phyloP scores from a whole-genome alignment of 2,888 invertebrate species.

The Cephus rjabovi region DNA sequence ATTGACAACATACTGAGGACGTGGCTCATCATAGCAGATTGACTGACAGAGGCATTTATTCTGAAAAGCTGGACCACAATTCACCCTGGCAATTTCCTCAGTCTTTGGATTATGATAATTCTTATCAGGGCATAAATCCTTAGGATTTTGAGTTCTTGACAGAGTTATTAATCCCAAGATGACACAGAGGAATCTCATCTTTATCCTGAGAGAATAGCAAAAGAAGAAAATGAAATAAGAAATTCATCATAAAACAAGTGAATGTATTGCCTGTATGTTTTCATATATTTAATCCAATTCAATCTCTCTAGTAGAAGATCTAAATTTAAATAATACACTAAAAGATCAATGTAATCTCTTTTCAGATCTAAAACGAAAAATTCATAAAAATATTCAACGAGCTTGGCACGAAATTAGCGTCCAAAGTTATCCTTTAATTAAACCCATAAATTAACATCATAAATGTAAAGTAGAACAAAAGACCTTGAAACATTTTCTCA shows the following conservation, averaged over 20 bases:
- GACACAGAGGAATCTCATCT: conserved; percentile 35
- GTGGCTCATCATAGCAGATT: conserved; percentile 67
- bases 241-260: not conserved
- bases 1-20: conserved; percentile 74
- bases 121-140: conserved; percentile 39
- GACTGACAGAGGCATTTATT: conserved; percentile 71
- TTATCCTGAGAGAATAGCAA: conserved; percentile 22
- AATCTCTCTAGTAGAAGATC: not conserved
- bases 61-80: conserved; percentile 68
- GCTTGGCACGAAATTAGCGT: not conserved
- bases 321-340: not conserved
- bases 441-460: not conserved
- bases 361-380: not conserved
- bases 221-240: conserved; percentile 11
- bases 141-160: conserved; percentile 30
- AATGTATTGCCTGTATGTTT: not conserved
- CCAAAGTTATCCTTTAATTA: not conserved
- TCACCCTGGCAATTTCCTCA: conserved; percentile 31
- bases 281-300: not conserved
- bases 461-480: not conserved
- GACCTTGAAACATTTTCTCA: not conserved
- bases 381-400: not conserved
- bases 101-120: conserved; percentile 57
- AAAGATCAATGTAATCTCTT: not conserved
- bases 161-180: conserved; percentile 24